phyloP scores from a whole-genome alignment of 2,113 vertebrate genomes.

The Hoplias malabaricus region DNA sequence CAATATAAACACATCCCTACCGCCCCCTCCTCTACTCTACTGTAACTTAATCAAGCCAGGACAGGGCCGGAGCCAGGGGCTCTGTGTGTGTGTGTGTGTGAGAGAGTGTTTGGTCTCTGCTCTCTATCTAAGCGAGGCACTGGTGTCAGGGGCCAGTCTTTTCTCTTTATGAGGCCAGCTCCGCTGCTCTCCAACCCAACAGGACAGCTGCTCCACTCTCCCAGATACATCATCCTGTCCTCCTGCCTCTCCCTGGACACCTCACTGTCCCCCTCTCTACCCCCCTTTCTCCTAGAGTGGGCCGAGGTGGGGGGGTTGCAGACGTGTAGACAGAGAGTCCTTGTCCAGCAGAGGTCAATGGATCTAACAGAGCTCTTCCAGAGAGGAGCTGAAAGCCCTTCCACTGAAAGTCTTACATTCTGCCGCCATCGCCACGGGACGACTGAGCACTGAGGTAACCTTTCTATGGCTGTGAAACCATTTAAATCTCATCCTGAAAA shows the following conservation, averaged over 20 bases:
- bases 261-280: conserved; percentile 55
- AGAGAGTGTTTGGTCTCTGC: conserved; percentile 36
- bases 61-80: conserved; percentile 36
- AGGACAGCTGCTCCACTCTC: conserved; percentile 59
- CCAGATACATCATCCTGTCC: conserved; percentile 67
- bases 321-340: conserved; percentile 77
- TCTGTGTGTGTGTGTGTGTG: conserved; percentile 24
- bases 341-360: conserved; percentile 73
- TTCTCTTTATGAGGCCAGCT: conserved; percentile 50
- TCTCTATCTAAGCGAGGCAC: conserved; percentile 39
- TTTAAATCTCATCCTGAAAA: conserved; percentile 48
- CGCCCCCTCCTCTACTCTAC: conserved; percentile 41
- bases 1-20: conserved; percentile 52
- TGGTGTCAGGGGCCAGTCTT: conserved; percentile 47
- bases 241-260: conserved; percentile 61
- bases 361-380: conserved; percentile 70
- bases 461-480: conserved; percentile 52
- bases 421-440: conserved; percentile 45
- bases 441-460: conserved; percentile 47
- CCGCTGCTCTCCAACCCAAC: conserved; percentile 43
- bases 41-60: conserved; percentile 57
- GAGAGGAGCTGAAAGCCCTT: conserved; percentile 47
- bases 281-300: conserved; percentile 24
- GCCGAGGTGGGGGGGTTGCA: conserved; percentile 57
- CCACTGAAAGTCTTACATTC: conserved; percentile 35